Conservation (phyloP, 2,888 invertebrate species). For the Choreutis nemorana region DNA sequence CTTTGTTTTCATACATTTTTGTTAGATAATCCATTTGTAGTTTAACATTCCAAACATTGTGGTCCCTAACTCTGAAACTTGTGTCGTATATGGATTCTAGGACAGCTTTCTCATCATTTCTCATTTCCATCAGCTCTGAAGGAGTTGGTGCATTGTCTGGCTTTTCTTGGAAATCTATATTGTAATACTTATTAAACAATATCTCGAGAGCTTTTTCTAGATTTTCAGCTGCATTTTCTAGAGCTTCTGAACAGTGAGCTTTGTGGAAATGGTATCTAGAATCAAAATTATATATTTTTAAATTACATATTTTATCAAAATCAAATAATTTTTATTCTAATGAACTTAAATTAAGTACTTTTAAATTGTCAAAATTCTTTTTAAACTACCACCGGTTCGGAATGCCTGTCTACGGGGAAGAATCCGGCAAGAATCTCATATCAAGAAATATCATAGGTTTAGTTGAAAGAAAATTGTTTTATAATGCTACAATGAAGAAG, state of each 20-base stretch:
- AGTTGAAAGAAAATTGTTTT: too few species aligned
- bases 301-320: too few species aligned
- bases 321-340: too few species aligned
- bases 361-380: too few species aligned
- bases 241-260: constrained; percentile 77
- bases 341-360: too few species aligned
- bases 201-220: constrained; percentile 76
- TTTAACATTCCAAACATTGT: constrained; percentile 76
- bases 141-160: constrained; percentile 46
- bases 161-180: constrained; percentile 39
- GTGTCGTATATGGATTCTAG: constrained; percentile 81
- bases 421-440: too few species aligned
- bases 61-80: constrained; percentile 73
- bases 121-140: constrained; percentile 69
- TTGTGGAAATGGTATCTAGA: constrained; percentile 78
- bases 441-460: too few species aligned
- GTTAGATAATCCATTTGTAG: constrained; percentile 74
- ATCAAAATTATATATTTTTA: too few species aligned
- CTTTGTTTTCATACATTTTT: constrained; percentile 59
- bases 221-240: constrained; percentile 71
- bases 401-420: too few species aligned
- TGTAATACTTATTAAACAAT: constrained; percentile 76
- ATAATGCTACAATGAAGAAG: too few species aligned
- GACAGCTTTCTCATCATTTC: constrained; percentile 76
- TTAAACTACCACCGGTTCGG: too few species aligned